A percentile compares a stretch with the other conserved stretches of the same genome.
Evolutionary conservation across 1,140 invertebrate genomes (phyloP).

Genomic region (Subanguina moxae): DNA sequence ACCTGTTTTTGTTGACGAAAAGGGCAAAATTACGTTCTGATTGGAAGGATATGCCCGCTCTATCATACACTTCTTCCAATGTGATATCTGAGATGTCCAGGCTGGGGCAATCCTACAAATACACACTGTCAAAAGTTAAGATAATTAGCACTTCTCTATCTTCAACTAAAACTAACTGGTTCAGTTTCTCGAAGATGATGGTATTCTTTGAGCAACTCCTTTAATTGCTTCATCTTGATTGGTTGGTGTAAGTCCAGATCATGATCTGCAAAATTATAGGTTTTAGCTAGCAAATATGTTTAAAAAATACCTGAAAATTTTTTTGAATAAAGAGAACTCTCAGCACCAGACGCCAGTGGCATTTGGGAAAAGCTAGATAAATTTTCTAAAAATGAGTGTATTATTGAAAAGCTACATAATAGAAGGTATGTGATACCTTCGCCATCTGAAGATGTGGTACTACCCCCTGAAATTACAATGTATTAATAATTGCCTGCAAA

Average conservation of each 20-base stretch:
- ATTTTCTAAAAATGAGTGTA: slow-evolving; percentile 10
- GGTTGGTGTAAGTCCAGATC: slow-evolving; percentile 38
- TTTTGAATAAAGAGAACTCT: slow-evolving; percentile 27
- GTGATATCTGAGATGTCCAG: slow-evolving; percentile 33
- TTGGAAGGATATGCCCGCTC: slow-evolving; percentile 32
- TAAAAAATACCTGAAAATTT: slow-evolving; percentile 27
- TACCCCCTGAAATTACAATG: background rate
- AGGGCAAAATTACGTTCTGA: slow-evolving; percentile 30
- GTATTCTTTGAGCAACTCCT: slow-evolving; percentile 32
- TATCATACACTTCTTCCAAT: slow-evolving; percentile 37
- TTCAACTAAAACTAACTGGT: slow-evolving; percentile 12
- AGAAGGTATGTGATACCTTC: slow-evolving; percentile 5
- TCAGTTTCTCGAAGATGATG: slow-evolving; percentile 27
- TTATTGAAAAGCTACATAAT: slow-evolving; percentile 4
- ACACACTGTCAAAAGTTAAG: background rate
- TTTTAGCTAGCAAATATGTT: too few species aligned
- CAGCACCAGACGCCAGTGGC: slow-evolving; percentile 19
- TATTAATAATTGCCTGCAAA: too few species aligned
- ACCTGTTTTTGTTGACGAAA: background rate
- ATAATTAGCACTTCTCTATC: background rate
- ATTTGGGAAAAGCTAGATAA: background rate
- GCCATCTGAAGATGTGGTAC: slow-evolving; percentile 29
- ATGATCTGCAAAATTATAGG: background rate
- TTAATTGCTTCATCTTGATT: slow-evolving; percentile 19
- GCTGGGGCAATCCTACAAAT: slow-evolving; percentile 32